Base-by-base conservation (phyloP, 2,797 vertebrate genomes). In the Hyperoplus immaculatus region DNA sequence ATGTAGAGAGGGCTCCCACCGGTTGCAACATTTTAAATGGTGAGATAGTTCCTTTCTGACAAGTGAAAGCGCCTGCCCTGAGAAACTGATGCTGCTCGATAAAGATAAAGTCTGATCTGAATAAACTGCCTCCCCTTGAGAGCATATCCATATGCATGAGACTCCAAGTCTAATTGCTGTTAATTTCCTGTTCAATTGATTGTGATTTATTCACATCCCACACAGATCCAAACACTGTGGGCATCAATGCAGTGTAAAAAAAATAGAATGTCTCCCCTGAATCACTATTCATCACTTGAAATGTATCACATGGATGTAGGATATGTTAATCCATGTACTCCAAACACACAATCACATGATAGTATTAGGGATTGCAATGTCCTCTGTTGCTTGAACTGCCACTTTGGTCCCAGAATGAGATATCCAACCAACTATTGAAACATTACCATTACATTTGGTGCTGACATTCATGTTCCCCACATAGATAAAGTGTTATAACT, bases 81-180 rank as follows among this genome's bases (percentile, higher is more conserved):
- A 68, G 73, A 89, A 85, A 84, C 50, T 79, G 76, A 81, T 63
- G 12, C 85, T 87, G 84, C 87, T 88, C 76, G 69, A 58, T 41
- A 69, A 86, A 91, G 89, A 93, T 91, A 91, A 84, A 89, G 88
- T 85, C 79, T 85, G 71, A 80, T 91, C 88, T 92, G 81, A 91
- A 92, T 91, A 87, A 93, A 88, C 66, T 82, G 78, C 81, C 85
- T 83, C 72, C 77, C 69, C 21, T 73, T 83, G 51, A 54, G 76
- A 84, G 82, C 71, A 58, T 53, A 87, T 94, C 75, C 86, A 90
- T 92, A 93, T 93, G 91, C 88, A 91, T 92, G 87, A 92, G 85
- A 78, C 64, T 21, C 74, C 0, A 9, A 77, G 79, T 86, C 69
- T 92, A 92, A 92, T 90, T 89, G 83, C 81, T 77, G 80, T 89